phyloP scores from a whole-genome alignment of 2,888 invertebrate genomes.

The Sericinus montela region DNA sequence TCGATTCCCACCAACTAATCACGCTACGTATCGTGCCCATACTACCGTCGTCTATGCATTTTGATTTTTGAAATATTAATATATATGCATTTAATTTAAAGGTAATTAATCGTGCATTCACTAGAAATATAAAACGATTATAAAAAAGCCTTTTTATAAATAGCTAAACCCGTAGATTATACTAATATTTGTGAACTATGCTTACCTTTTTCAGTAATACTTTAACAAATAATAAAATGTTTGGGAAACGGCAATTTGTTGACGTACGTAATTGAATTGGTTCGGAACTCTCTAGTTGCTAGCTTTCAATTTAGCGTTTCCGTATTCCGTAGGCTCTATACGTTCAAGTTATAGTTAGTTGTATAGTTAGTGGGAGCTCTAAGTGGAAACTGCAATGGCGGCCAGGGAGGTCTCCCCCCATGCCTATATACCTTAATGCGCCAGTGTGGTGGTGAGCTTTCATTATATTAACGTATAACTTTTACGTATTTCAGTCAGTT shows the following conservation, averaged over 20 bases:
- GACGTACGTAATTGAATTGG: constrained; percentile 18
- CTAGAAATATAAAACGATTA: no score
- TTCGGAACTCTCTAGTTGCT: constrained; percentile 23
- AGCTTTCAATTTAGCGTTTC: constrained; percentile 26
- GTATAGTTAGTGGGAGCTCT: constrained; percentile 31
- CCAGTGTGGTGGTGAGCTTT: constrained; percentile 11
- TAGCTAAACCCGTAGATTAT: no score
- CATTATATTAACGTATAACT: constrained; percentile 15
- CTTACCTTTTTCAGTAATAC: no score
- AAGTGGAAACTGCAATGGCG: constrained; percentile 42
- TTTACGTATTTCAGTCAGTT: constrained; percentile 5
- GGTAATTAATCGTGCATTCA: no score
- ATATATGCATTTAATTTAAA: constrained; percentile 10
- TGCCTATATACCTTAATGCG: constrained; percentile 13
- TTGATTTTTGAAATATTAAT: constrained; percentile 36
- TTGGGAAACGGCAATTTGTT: constrained; percentile 20
- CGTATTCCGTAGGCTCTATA: constrained; percentile 29
- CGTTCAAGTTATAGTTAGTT: constrained; percentile 33
- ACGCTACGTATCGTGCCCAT: constrained; percentile 31
- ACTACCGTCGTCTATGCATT: constrained; percentile 26
- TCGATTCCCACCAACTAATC: constrained; percentile 48
- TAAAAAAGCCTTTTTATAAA: no score
- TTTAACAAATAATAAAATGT: constrained; percentile 5
- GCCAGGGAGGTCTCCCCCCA: constrained; percentile 27
- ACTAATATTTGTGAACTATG: no score